Conservation (phyloP, 1,140 invertebrate species). For the Heliothis virescens region DNA sequence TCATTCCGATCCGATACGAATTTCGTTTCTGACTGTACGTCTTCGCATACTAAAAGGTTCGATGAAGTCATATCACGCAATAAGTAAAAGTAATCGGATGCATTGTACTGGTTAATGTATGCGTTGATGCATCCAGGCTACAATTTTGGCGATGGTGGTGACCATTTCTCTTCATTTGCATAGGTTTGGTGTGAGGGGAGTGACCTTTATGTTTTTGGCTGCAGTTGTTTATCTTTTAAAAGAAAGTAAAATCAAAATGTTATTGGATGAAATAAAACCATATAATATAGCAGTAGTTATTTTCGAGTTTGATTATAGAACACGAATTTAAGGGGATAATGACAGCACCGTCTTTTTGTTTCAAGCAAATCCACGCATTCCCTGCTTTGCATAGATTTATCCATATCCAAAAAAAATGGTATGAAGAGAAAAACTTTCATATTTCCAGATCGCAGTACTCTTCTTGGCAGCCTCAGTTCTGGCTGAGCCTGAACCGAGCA, state of each 20-base stretch:
- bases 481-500: slow-evolving; percentile 77
- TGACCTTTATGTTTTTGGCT: not conserved
- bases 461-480: slow-evolving; percentile 75
- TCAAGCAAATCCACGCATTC: too few relatives aligned
- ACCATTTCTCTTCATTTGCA: slow-evolving; percentile 45
- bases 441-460: slow-evolving; percentile 72
- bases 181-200: not conserved
- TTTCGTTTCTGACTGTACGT: slow-evolving; percentile 63
- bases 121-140: slow-evolving; percentile 44
- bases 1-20: slow-evolving; percentile 58
- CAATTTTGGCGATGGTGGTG: slow-evolving; percentile 54
- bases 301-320: too few relatives aligned
- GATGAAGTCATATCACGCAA: slow-evolving; percentile 73
- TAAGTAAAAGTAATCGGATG: slow-evolving; percentile 69
- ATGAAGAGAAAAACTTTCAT: not conserved
- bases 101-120: slow-evolving; percentile 63
- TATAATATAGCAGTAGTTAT: too few relatives aligned
- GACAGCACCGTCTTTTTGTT: too few relatives aligned
- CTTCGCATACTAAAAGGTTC: slow-evolving; percentile 56
- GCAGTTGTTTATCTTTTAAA: not conserved
- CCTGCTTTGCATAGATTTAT: too few relatives aligned
- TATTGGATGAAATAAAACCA: too few relatives aligned
- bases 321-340: too few relatives aligned
- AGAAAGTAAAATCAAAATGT: too few relatives aligned
- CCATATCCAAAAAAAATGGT: too few relatives aligned